Evolutionary conservation across 2,797 vertebrate species (phyloP), one percentile per base, ranked within the genome.

Genomic region (Mormyrus proboscirostris): DNA sequence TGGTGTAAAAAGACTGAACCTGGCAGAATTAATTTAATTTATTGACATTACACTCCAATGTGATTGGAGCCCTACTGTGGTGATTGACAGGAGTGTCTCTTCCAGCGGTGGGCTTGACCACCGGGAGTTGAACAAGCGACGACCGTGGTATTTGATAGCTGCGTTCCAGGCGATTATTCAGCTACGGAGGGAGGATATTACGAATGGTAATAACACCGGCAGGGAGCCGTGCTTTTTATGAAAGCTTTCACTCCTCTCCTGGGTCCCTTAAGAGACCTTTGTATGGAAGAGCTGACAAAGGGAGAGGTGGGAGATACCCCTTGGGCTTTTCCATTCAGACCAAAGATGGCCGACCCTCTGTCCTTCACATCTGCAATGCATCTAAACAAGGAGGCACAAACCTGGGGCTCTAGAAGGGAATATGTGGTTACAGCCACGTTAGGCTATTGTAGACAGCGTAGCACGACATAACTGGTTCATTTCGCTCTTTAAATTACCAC

Each of bases 151-250:
- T 89, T 89, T 92, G 91, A 90, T 91, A 91, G 65, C 88, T 62
- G 84, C 90, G 91, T 92, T 92, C 89, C 76, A 38, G 89, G 86
- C 90, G 91, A 89, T 89, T 91, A 92, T 92, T 94, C 91, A 93
- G 92, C 91, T 91, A 90, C 91, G 87, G 88, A 41, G 51, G 83
- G 89, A 91, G 90, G 86, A 89, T 91, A 91, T 93, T 93, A 92
- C 90, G 53, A 89, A 91, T 91, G 91, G 93, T 92, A 91, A 93
- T 92, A 92, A 91, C 84, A 65, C 89, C 62, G 83, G 73, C 88
- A 90, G 86, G 87, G 89, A 91, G 55, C 87, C 88, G 50, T 88
- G 86, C 79, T 89, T 83, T 89, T 89, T 88, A 88, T 84, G 88
- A 90, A 89, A 90, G 59, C 29, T 41, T n/a, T 85, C 83, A 41